Evolutionary conservation across 2,113 vertebrate species (phyloP).

Genomic region (Formicarius rufipectus): DNA sequence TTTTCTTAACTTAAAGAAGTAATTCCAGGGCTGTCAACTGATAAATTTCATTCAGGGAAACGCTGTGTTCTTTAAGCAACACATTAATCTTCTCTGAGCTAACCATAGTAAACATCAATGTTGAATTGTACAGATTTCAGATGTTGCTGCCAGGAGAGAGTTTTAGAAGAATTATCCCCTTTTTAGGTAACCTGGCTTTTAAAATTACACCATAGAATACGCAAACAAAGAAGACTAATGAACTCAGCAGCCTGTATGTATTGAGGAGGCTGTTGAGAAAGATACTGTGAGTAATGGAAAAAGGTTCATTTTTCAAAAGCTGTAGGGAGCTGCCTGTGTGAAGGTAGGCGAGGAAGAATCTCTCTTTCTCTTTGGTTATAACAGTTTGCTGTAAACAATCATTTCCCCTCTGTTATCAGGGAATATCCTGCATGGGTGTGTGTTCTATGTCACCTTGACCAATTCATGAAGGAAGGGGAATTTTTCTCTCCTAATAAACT

Average conservation of each 20-base stretch:
- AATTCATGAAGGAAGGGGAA: background rate
- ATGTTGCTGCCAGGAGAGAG: constrained; percentile 36
- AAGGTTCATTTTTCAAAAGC: constrained; percentile 47
- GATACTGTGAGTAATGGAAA: constrained; percentile 37
- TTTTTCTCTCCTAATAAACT: background rate
- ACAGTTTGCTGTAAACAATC: background rate
- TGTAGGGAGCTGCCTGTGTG: background rate
- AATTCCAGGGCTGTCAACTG: constrained; percentile 35
- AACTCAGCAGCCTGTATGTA: background rate
- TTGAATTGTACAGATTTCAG: constrained; percentile 21
- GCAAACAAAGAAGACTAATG: constrained; percentile 47
- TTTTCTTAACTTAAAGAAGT: constrained; percentile 55
- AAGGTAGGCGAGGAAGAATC: background rate
- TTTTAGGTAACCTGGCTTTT: constrained; percentile 60
- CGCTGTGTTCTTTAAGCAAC: constrained; percentile 6
- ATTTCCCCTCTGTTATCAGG: background rate
- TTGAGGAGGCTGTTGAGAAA: constrained; percentile 11
- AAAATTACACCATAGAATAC: constrained; percentile 37
- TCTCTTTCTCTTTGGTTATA: background rate
- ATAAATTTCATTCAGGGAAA: constrained; percentile 48
- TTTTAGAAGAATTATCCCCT: constrained; percentile 36
- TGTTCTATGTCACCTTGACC: constrained; percentile 18
- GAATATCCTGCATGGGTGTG: background rate
- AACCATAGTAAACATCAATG: constrained; percentile 39
- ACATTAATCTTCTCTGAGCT: constrained; percentile 43